Evolutionary conservation across 1,140 invertebrate species (phyloP).

Genomic region (Argopecten irradians): DNA sequence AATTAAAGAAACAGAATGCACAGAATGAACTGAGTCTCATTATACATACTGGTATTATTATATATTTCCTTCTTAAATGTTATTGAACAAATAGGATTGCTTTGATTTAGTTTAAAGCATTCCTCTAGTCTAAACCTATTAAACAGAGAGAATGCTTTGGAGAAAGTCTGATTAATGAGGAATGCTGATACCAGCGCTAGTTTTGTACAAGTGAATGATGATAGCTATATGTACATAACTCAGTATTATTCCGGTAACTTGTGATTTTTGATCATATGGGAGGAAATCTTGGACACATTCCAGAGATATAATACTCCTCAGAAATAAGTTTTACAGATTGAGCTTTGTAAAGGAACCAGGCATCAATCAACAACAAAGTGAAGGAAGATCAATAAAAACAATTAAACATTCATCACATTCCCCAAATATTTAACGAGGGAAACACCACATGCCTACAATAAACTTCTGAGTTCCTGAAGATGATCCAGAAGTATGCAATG

Average conservation of each 20-base stretch:
- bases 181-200: too few species aligned
- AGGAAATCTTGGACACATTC: not conserved
- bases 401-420: slow-evolving; percentile 18
- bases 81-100: too few species aligned
- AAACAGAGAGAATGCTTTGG: too few species aligned
- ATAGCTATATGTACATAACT: not conserved
- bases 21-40: too few species aligned
- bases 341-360: not conserved
- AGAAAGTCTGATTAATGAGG: too few species aligned
- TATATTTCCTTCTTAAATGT: too few species aligned
- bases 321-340: not conserved
- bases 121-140: too few species aligned
- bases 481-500: too few species aligned
- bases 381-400: slow-evolving; percentile 17
- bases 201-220: not conserved
- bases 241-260: not conserved
- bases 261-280: not conserved
- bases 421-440: not conserved
- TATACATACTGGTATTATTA: too few species aligned
- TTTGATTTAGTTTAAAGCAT: too few species aligned
- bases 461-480: not conserved
- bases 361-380: not conserved
- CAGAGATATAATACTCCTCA: not conserved
- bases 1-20: too few species aligned
- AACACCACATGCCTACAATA: not conserved